A percentile compares a stretch with the other conserved stretches of the same genome.
Conservation (phyloP, 1,140 invertebrate species). For the Zaprionus kolodkinae region DNA sequence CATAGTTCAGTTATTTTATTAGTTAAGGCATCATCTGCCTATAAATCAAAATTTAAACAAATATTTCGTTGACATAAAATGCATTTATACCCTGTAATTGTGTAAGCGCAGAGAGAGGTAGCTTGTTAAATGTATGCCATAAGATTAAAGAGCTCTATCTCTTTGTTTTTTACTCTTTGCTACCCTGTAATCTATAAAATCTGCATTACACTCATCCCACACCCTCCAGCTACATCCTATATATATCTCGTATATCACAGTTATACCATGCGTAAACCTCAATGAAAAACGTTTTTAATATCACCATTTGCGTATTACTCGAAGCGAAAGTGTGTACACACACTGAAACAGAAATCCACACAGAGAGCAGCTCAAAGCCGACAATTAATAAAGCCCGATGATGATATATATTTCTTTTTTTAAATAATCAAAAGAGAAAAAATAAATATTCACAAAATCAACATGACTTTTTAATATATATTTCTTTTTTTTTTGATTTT, state of each 20-base stretch:
- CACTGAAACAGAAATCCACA: neutral
- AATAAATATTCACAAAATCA: neutral
- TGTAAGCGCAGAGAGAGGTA: too few species aligned
- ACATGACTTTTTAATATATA: slow-evolving; percentile 1
- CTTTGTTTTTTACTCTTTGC: neutral
- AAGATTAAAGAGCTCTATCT: neutral
- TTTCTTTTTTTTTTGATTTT: neutral
- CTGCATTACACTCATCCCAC: neutral
- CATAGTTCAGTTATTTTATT: slow-evolving; percentile 15
- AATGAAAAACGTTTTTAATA: slow-evolving; percentile 7
- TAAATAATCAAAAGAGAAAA: neutral
- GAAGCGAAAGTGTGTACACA: slow-evolving; percentile 5
- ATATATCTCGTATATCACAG: neutral
- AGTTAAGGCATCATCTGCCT: slow-evolving; percentile 8
- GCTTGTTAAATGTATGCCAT: neutral
- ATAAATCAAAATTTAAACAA: slow-evolving; percentile 11
- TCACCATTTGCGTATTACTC: slow-evolving; percentile 1
- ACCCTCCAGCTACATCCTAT: neutral
- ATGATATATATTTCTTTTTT: neutral
- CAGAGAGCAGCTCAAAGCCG: slow-evolving; percentile 3
- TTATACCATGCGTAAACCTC: neutral
- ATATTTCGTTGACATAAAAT: slow-evolving; percentile 4
- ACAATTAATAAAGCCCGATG: slow-evolving; percentile 2
- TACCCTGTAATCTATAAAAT: neutral
- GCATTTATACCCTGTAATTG: neutral